These are phyloP conservation scores for Bambusicola thoracicus DNA, from an alignment of 2,113 vertebrate species.

Conservation along the genomic window DNA sequence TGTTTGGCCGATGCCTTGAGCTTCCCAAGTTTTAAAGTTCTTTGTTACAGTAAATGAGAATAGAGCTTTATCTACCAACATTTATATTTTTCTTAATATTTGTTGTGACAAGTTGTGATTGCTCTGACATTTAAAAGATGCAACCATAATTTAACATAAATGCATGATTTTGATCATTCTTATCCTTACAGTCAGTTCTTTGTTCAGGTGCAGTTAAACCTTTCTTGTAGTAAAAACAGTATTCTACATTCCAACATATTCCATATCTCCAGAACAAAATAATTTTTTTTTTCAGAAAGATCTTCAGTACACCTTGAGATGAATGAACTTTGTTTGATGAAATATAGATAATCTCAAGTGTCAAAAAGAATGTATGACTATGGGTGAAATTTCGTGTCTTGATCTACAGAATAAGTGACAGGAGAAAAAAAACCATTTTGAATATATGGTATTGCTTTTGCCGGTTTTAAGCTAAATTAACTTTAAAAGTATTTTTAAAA, in stretches of 20 bases:
- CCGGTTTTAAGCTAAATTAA: background rate
- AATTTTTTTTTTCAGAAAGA: background rate
- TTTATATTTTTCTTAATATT: background rate
- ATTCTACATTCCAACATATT: background rate
- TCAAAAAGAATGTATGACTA: background rate
- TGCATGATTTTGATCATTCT: background rate
- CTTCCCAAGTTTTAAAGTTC: background rate
- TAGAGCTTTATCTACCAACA: background rate
- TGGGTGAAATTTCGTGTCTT: rapidly evolving
- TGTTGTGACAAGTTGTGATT: background rate
- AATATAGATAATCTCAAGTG: background rate
- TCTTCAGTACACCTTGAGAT: background rate
- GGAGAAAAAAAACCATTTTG: background rate
- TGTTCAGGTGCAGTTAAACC: background rate
- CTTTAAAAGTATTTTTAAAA: background rate
- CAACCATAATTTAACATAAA: background rate
- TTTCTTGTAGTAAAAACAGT: background rate
- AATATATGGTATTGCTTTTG: background rate
- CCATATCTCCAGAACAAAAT: background rate
- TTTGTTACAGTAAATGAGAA: background rate
- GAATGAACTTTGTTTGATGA: background rate
- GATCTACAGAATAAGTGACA: background rate
- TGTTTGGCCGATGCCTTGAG: background rate
- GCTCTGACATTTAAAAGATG: background rate
- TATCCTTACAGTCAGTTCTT: background rate